Evolutionary conservation across 2,797 vertebrate species (phyloP).

Genomic region (Acomys russatus): DNA sequence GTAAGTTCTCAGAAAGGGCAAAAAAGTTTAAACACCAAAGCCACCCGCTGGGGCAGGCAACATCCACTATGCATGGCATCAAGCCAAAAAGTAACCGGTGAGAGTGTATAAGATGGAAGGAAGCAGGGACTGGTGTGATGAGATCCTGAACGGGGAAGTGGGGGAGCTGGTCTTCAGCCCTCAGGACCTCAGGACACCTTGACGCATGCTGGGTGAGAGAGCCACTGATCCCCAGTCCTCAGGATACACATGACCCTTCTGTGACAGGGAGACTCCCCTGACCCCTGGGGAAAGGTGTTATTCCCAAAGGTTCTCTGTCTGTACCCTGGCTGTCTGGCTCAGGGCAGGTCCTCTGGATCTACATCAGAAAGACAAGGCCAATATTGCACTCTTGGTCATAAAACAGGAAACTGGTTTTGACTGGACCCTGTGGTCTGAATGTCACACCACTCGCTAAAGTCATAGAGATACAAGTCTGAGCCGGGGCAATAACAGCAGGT

Average conservation of each 20-base stretch:
- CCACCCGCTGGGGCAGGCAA: neutral
- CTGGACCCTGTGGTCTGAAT: too few relatives aligned
- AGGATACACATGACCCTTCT: neutral
- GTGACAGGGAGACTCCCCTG: neutral
- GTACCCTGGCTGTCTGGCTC: neutral
- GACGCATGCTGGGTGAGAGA: neutral
- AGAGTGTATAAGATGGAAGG: neutral
- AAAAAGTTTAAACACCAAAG: neutral
- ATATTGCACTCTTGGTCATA: neutral
- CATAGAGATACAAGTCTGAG: neutral
- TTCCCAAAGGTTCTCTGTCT: too few relatives aligned
- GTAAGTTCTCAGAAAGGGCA: neutral
- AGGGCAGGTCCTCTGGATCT: neutral
- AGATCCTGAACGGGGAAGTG: too few relatives aligned
- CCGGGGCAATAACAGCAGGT: neutral
- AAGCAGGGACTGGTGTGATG: neutral
- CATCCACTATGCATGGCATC: too few relatives aligned
- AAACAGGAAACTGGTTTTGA: neutral
- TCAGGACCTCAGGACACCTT: neutral
- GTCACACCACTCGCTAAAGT: neutral
- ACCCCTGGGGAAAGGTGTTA: neutral
- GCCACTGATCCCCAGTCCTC: neutral
- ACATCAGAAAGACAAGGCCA: neutral
- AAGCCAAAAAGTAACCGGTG: neutral
- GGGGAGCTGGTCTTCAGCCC: too few relatives aligned